Evolutionary conservation across 2,113 vertebrate genomes (phyloP).

Genomic region (Campylorhamphus procurvoides): DNA sequence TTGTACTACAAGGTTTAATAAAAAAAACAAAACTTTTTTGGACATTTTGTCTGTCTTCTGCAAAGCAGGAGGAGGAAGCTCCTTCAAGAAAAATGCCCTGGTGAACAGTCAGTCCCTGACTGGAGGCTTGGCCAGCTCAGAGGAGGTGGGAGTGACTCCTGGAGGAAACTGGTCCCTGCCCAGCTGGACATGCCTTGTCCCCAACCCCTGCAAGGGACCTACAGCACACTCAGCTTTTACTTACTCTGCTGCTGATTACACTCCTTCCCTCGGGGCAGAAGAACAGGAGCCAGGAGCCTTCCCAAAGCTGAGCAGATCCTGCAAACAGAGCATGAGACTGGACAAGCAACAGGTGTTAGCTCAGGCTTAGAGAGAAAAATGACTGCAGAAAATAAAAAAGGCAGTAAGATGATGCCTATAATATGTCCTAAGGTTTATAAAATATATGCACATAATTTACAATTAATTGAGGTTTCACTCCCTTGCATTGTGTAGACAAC

Average conservation of each 20-base stretch:
- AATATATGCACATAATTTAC: background rate
- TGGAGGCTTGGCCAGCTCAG: background rate
- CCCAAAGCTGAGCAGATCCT: conserved; percentile 33
- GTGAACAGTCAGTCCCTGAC: background rate
- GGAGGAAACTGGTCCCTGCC: background rate
- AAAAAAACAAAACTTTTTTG: conserved; percentile 88
- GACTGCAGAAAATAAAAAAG: background rate
- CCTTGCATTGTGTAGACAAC: background rate
- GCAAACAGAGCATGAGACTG: conserved; percentile 42
- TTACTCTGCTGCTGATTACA: conserved; percentile 17
- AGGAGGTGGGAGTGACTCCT: background rate
- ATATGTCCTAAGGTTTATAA: background rate
- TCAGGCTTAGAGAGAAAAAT: background rate
- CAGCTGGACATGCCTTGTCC: background rate
- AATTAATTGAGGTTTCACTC: background rate
- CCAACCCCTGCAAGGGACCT: background rate
- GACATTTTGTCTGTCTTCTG: conserved; percentile 82
- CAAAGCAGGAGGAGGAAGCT: conserved; percentile 46
- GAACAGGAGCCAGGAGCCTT: conserved; percentile 48
- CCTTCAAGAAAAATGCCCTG: background rate
- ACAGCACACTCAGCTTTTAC: background rate
- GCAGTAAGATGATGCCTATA: background rate
- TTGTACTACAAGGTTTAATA: conserved; percentile 99
- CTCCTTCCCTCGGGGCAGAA: background rate
- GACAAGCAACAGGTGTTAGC: conserved; percentile 45